phyloP scores from a whole-genome alignment of 1,140 invertebrate genomes.

The Zaprionus tsacasi region DNA sequence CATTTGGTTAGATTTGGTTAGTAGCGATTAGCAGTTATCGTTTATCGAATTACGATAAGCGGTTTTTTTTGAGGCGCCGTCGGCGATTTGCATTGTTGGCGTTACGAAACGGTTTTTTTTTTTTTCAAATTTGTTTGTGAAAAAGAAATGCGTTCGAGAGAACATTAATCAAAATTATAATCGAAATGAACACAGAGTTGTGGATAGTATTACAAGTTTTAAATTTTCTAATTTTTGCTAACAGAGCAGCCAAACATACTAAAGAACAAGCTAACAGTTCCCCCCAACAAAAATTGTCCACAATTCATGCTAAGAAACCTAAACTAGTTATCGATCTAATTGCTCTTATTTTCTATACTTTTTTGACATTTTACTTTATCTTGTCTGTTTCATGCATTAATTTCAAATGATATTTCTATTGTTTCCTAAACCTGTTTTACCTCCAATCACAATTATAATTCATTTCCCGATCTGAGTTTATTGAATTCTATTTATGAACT shows the following conservation, averaged over 20 bases:
- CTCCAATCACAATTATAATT: background rate
- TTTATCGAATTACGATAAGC: constrained; percentile 24
- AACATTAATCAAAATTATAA: constrained; percentile 53
- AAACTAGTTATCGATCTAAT: background rate
- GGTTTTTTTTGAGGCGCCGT: constrained; percentile 5
- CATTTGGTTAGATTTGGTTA: constrained; percentile 15
- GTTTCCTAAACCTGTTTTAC: background rate
- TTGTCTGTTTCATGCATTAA: background rate
- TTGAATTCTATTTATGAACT: background rate
- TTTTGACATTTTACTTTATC: background rate
- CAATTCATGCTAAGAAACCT: background rate
- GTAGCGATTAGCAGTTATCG: constrained; percentile 19
- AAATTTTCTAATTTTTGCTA: background rate
- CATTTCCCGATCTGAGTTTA: background rate
- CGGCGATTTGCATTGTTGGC: constrained; percentile 31
- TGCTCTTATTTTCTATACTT: background rate
- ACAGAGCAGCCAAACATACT: constrained; percentile 8
- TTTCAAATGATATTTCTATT: background rate
- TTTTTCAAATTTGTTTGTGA: constrained; percentile 36
- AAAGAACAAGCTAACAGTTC: background rate
- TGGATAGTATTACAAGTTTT: constrained; percentile 3
- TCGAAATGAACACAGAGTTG: constrained; percentile 25
- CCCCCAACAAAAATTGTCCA: background rate
- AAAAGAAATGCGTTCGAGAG: constrained; percentile 49
- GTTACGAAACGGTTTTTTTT: constrained; percentile 18